phyloP scores from a whole-genome alignment of 2,888 invertebrate species.

The Plebejus anna region DNA sequence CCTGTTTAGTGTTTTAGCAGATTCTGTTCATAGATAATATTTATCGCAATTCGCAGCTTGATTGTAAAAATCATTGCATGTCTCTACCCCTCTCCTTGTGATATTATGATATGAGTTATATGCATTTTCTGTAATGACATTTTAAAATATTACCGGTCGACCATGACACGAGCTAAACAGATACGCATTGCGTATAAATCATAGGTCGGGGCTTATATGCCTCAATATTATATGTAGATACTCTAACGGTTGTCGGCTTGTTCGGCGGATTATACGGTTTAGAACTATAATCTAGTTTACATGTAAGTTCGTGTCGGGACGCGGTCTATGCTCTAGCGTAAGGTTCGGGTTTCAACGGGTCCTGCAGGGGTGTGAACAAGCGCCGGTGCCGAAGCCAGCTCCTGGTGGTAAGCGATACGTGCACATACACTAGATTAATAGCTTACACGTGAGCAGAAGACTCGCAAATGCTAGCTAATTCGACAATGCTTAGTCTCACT shows the following conservation, averaged over 20 bases:
- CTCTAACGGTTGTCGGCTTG: neutral
- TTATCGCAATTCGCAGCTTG: neutral
- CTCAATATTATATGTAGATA: slow-evolving; percentile 3
- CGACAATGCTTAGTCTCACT: slow-evolving; percentile 13
- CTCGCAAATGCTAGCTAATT: slow-evolving; percentile 17
- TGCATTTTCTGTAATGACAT: neutral
- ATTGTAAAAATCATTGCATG: neutral
- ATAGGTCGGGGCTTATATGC: neutral
- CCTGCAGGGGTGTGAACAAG: slow-evolving; percentile 6
- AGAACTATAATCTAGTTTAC: slow-evolving; percentile 23
- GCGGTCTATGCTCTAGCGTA: neutral
- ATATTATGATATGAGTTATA: neutral
- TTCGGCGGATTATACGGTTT: slow-evolving; percentile 8
- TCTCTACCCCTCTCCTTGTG: neutral
- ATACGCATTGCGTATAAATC: slow-evolving; percentile 18
- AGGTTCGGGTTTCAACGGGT: slow-evolving; percentile 22
- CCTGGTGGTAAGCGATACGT: neutral
- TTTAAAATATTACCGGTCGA: neutral
- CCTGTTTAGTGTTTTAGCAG: neutral
- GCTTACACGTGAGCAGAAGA: slow-evolving; percentile 3
- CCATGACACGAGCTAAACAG: slow-evolving; percentile 10
- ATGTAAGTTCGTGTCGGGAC: neutral
- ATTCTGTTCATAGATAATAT: neutral
- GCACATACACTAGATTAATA: slow-evolving; percentile 9
- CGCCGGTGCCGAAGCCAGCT: neutral